Evolutionary conservation across 2,113 vertebrate species (phyloP).

Genomic region (Bos javanicus): DNA sequence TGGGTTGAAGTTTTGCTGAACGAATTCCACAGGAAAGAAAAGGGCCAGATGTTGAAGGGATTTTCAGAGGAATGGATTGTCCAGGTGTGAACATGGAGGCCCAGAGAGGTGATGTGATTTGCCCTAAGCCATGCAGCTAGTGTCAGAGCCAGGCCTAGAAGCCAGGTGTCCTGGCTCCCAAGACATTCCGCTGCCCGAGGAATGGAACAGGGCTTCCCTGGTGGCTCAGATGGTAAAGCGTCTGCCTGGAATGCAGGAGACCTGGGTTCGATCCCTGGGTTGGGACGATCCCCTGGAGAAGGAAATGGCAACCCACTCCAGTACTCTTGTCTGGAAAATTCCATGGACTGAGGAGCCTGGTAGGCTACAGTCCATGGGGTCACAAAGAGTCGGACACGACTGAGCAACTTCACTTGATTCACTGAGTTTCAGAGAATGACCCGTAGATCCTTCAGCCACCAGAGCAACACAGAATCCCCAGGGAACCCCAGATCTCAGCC

Average conservation of each 20-base stretch:
- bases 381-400: neutral
- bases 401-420: neutral
- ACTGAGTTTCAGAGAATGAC: neutral
- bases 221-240: neutral
- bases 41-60: neutral
- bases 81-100: slow-evolving; percentile 58
- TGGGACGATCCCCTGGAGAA: neutral
- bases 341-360: neutral
- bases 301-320: neutral
- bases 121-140: slow-evolving; percentile 56
- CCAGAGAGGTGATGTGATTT: slow-evolving; percentile 61
- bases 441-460: too few relatives aligned
- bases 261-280: neutral
- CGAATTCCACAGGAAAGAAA: neutral
- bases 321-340: neutral
- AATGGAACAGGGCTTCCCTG: slow-evolving; percentile 46
- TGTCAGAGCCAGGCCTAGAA: slow-evolving; percentile 60
- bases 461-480: neutral
- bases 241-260: neutral
- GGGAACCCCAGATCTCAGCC: neutral
- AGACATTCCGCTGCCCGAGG: slow-evolving; percentile 42
- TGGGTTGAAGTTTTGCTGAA: neutral
- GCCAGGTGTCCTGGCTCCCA: slow-evolving; percentile 58
- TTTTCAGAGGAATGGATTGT: neutral
- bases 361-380: neutral